Evolutionary conservation across 2,888 invertebrate genomes (phyloP).

Genomic region (Leucozona laternaria): DNA sequence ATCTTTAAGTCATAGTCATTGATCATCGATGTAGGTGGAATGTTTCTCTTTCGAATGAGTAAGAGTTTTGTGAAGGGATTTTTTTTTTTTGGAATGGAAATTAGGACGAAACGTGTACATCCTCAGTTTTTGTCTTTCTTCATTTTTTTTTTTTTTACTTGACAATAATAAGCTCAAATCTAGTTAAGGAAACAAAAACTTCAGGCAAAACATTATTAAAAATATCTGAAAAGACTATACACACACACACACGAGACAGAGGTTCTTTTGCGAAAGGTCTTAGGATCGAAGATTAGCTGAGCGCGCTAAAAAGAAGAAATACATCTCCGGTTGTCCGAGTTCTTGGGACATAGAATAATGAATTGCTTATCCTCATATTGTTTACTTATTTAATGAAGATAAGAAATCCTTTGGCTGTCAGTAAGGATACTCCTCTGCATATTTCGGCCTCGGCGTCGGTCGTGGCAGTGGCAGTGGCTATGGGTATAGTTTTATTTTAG

Average conservation of each 20-base stretch:
- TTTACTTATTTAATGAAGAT: constrained; percentile 74
- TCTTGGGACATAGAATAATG: constrained; percentile 5
- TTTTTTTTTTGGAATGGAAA: constrained; percentile 24
- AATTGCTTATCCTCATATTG: constrained; percentile 68
- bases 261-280: constrained; percentile 34
- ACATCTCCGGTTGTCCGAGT: not conserved
- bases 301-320: constrained; percentile 59
- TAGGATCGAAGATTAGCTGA: constrained; percentile 61
- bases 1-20: constrained; percentile 29
- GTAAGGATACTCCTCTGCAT: constrained; percentile 50
- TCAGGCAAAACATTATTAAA: constrained; percentile 74
- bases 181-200: constrained; percentile 73
- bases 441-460: too few species aligned
- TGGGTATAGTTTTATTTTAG: not conserved
- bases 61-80: constrained; percentile 4
- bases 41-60: constrained; percentile 55
- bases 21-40: constrained; percentile 51
- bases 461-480: not conserved
- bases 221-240: constrained; percentile 24
- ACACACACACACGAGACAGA: not conserved
- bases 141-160: constrained; percentile 23
- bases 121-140: constrained; percentile 6
- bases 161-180: constrained; percentile 72
- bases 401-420: constrained; percentile 69
- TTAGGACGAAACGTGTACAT: constrained; percentile 54